Percentiles rank a stretch among this genome's conserved stretches.
phyloP scores from a whole-genome alignment of 2,797 vertebrate species.

The Myotis daubentonii region DNA sequence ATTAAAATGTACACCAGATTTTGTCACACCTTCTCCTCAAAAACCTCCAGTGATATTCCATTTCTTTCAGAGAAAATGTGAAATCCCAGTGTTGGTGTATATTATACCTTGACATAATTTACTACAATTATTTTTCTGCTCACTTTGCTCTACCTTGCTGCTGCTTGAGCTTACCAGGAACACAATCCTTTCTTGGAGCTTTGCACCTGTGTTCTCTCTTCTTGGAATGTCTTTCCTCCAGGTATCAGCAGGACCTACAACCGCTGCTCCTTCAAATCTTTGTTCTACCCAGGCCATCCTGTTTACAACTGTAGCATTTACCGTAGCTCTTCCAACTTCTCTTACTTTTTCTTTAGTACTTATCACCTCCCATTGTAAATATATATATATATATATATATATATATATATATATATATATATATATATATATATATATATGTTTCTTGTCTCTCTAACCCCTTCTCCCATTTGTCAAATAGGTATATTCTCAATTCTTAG shows the following conservation, averaged over 20 bases:
- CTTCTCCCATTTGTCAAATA: too few species aligned
- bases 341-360: not conserved
- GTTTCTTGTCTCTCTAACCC: not conserved
- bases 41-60: not conserved
- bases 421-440: too few species aligned
- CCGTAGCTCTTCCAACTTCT: not conserved
- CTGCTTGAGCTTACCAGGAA: not conserved
- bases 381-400: too few species aligned
- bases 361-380: not conserved
- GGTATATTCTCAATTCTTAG: not conserved
- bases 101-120: not conserved
- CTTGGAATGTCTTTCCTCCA: not conserved
- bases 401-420: too few species aligned
- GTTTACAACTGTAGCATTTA: not conserved
- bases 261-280: not conserved
- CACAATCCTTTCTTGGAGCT: not conserved
- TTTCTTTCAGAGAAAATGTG: not conserved
- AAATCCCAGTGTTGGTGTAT: not conserved
- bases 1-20: not conserved
- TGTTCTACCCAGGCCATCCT: not conserved
- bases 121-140: not conserved
- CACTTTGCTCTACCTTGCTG: not conserved
- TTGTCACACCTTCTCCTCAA: not conserved
- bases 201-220: not conserved
- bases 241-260: too few species aligned